These are phyloP conservation scores for Chondrilla cf. caribensis DNA, from an alignment of 37 sponge, comb jelly and placozoan species.

Conservation along the genomic window DNA sequence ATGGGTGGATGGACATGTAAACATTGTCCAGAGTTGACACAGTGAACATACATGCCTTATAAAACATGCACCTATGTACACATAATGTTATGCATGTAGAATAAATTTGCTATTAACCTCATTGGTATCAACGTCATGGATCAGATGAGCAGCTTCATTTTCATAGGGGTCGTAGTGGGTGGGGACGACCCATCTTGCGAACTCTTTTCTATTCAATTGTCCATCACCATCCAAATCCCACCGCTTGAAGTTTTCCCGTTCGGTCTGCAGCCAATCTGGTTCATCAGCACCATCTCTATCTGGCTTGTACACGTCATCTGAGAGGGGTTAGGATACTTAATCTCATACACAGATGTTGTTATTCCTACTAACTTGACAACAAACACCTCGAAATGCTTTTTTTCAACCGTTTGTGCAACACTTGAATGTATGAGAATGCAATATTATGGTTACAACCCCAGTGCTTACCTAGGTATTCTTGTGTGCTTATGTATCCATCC, in stretches of 20 bases:
- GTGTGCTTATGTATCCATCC: neutral
- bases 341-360: too few relatives aligned
- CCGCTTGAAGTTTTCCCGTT: slow-evolving; percentile 8
- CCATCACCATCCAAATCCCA: slow-evolving; percentile 33
- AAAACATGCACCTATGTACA: too few relatives aligned
- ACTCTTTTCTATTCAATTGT: slow-evolving; percentile 40
- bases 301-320: neutral
- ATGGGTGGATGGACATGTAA: too few relatives aligned
- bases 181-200: slow-evolving; percentile 67
- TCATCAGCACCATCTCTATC: slow-evolving; percentile 1
- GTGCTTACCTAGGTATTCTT: slow-evolving; percentile 27
- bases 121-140: slow-evolving; percentile 78
- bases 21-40: too few relatives aligned
- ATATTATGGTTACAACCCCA: neutral
- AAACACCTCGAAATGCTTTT: neutral
- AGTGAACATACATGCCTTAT: too few relatives aligned
- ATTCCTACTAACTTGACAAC: too few relatives aligned
- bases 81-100: too few relatives aligned
- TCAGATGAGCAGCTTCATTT: slow-evolving; percentile 90
- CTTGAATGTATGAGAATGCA: neutral
- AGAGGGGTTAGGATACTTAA: neutral
- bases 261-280: slow-evolving; percentile 13
- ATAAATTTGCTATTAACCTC: slow-evolving; percentile 23
- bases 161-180: slow-evolving; percentile 69
- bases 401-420: neutral